Base-by-base conservation (phyloP, 2,888 invertebrate genomes). In the Seira musarum region DNA sequence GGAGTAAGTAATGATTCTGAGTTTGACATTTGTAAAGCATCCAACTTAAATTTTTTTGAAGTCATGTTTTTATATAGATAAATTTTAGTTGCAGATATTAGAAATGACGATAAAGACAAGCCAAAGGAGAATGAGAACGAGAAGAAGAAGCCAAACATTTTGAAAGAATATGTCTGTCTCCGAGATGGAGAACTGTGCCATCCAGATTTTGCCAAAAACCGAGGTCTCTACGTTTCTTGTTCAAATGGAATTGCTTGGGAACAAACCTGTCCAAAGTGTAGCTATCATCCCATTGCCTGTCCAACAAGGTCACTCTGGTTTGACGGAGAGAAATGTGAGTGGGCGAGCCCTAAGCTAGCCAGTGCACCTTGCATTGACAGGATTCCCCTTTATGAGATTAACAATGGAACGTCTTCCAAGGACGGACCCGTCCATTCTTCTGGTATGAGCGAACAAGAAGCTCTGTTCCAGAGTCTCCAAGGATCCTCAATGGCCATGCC, bases 321-420 rank as follows among this genome's bases (percentile, higher is more conserved):
- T 63, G 75, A 80, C 21, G 80, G 80, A n/a, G 80, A 80, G 53
- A 80, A 76, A 25, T 80, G 80, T 25, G 80, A 80, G 0, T 80
- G 80, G 80, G 80, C 80, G 0, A 71, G 71, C 49, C 75, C 80
- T 5, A 75, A 70, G 8, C 53, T 80, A 19, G 80, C 80, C 1
- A 67, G 63, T 19, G 49, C 49, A n/a, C 75, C 75, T 1, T 80
- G 80, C 63, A 22, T 80, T 15, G 80, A 80, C 21, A 57, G 40
- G 0, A 71, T 80, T 24, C 70, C 74, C 2, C 1, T 17, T 8
- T 15, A n/a, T 24, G 49, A 73, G 3, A 13, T 22, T 0, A 10
- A 0, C 53, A 57, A 25, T n/a, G n/a, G 2, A 3, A 17, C 21
- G 21, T 2, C 15, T 24, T 17, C 15, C 8, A 35, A 63, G 25